Base-by-base conservation (phyloP, 2,888 invertebrate species). In the Stenurella melanura region DNA sequence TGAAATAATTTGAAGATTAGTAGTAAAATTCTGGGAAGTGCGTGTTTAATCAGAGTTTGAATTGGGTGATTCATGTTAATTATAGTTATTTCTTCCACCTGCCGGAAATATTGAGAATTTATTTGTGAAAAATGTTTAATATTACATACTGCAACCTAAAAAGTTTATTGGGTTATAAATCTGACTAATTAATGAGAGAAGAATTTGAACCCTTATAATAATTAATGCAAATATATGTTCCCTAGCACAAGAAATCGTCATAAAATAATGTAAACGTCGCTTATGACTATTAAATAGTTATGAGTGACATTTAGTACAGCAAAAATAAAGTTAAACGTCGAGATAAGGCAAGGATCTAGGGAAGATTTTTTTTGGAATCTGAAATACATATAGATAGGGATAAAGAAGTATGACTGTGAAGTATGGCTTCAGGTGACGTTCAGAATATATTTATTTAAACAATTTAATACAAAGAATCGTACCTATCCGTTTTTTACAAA, bases 61-160 rank as follows among this genome's bases (percentile, higher is more conserved):
- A 42, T 50, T n/a, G 11, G 15, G 26, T 70, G 70, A 70, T 60
- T 70, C 70, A 70, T 50, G n/a, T 50, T 70, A 70, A 70, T 60
- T 70, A 50, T 11, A 21, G 61, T 61, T 58, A 64, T 42, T 64
- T 4, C 64, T 19, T 21, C 42, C 64, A 70, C 58, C 70, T 70
- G 70, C 70, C 70, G 70, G 70, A 70, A 70, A 70, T 56, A 19
- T 58, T 42, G n/a, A 42, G 18, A 19, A 70, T 60, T 70, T 70
- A 60, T 70, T 61, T 26, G 42, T 42, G 70, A 70, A 70, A 42
- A 70, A 60, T 64, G 38, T 42, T 38, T 56, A 70, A 42, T 60
- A 60, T 21, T 60, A 61, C 70, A 60, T 70, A 60, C 70, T 60
- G 19, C 42, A 61, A 70, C 60, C 21, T 19, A 38, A 60, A n/a